phyloP scores from a whole-genome alignment of 2,797 vertebrate genomes.

The Rhinogobio ventralis region DNA sequence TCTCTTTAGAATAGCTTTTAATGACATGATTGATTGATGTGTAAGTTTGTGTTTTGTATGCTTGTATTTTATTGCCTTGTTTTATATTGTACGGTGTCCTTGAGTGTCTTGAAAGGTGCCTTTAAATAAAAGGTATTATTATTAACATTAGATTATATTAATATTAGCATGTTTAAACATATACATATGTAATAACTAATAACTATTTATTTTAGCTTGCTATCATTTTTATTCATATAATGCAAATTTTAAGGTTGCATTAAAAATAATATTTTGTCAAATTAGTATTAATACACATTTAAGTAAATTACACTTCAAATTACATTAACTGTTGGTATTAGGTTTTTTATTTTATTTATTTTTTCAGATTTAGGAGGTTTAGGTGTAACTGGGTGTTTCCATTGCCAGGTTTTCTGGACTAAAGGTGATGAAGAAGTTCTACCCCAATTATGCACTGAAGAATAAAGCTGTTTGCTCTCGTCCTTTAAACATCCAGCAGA shows the following conservation, averaged over 20 bases:
- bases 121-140: too few relatives aligned
- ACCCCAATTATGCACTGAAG: background rate
- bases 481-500: background rate
- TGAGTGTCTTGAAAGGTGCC: too few relatives aligned
- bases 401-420: constrained; percentile 5
- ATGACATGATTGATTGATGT: too few relatives aligned
- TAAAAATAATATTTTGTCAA: background rate
- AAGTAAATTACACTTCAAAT: background rate
- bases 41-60: too few relatives aligned
- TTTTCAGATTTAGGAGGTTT: background rate
- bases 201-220: too few relatives aligned
- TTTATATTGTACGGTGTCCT: too few relatives aligned
- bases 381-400: background rate
- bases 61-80: too few relatives aligned
- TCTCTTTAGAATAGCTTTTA: too few relatives aligned
- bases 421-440: background rate
- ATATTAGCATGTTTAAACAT: too few relatives aligned
- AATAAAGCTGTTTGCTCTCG: background rate
- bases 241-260: background rate
- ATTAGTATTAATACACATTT: background rate
- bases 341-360: too few relatives aligned
- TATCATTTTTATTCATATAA: background rate
- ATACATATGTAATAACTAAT: too few relatives aligned
- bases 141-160: too few relatives aligned
- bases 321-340: background rate